Base-by-base conservation (phyloP, 1,140 invertebrate genomes). In the Pogonomyrmex californicus region DNA sequence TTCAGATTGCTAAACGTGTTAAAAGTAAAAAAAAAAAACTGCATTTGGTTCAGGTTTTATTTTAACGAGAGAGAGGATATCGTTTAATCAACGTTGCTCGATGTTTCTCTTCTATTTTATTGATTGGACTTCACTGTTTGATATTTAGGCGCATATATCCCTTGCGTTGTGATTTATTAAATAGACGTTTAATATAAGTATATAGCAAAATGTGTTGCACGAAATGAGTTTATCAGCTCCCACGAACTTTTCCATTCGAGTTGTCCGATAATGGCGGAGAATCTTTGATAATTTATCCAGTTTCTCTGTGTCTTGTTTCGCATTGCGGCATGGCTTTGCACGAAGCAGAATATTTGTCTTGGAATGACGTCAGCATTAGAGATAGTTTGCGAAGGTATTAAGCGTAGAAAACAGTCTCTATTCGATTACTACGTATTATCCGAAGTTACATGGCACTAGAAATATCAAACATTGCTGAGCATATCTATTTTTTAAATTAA, bases 291-390 rank as follows among this genome's bases (percentile, higher is more conserved):
- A 60, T 33, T 83, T 49, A 38, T 36, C 17, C 0, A 6, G 3
- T 62, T 23, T 82, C 41, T 58, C 30, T 82, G 10, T 71, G 23
- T 41, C 56, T 73, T 30, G 23, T 23, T 38, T 58, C 54, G 7
- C 70, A 41, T n/a, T 73, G 14, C 17, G 12, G 66, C 71, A 83
- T 83, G 54, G 79, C 79, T 83, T 83, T 83, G 79, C 79, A 83
- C 79, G 79, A 73, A 83, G 47, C 47, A 3, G n/a, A 75, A 73
- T 38, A 62, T 73, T 17, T 83, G 14, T 83, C 62, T 83, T 49
- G 17, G 23, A 79, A 66, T 79, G 63, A 68, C 47, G 38, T 30
- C 23, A 70, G 33, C 12, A 51, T 23, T 56, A 68, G 47, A 41
- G 49, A 66, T 23, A 23, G 23, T 56, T 41, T 14, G 14, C 30